These are phyloP conservation scores for Nannobrachium achirus DNA, from an alignment of 2,113 vertebrate genomes.

Conservation along the genomic window DNA sequence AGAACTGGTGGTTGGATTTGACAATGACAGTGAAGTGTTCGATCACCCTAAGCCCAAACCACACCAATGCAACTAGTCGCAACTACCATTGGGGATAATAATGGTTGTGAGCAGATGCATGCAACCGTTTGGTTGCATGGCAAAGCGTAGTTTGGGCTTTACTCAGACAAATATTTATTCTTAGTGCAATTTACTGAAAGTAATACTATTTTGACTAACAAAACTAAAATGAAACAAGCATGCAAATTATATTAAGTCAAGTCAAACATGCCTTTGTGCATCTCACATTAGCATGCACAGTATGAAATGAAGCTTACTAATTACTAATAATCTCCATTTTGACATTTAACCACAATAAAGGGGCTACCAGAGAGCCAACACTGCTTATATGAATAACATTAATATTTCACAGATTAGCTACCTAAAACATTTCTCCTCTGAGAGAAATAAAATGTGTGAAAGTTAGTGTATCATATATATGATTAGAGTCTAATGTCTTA, in stretches of 20 bases:
- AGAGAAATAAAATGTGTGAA: constrained; percentile 15
- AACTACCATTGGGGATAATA: too few species aligned
- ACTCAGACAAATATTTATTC: not conserved
- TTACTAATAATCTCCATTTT: not conserved
- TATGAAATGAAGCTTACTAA: constrained; percentile 3
- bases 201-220: not conserved
- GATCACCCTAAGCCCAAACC: too few species aligned
- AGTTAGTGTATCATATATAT: constrained; percentile 12
- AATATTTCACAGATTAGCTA: not conserved
- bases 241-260: not conserved
- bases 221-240: not conserved
- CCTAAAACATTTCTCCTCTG: constrained; percentile 1
- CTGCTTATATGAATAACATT: constrained; percentile 13
- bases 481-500: too few species aligned
- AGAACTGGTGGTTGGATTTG: too few species aligned
- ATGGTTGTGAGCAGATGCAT: too few species aligned
- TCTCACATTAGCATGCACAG: not conserved
- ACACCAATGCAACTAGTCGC: too few species aligned
- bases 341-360: not conserved
- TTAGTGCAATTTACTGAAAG: constrained; percentile 4
- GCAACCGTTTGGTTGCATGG: too few species aligned
- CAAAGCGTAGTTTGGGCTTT: too few species aligned
- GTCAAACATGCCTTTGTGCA: constrained; percentile 15
- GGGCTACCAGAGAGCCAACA: constrained; percentile 29
- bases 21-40: too few species aligned